phyloP scores from a whole-genome alignment of 2,888 invertebrate species.

The Plebejus argus region DNA sequence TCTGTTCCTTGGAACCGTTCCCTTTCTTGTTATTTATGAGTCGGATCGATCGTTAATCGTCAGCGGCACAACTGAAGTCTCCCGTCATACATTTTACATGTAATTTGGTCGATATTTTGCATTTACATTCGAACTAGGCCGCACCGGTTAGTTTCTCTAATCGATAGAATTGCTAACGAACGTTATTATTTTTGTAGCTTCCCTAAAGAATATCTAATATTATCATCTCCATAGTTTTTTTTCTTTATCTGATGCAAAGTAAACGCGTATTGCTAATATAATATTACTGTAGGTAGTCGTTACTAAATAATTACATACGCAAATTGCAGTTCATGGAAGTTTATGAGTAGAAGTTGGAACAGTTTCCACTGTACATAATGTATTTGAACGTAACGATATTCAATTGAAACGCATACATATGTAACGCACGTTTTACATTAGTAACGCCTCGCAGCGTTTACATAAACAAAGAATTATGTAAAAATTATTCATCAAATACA shows the following conservation, averaged over 20 bases:
- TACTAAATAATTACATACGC: background rate
- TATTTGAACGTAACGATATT: conserved; percentile 9
- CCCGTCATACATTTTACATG: conserved; percentile 15
- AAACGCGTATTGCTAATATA: background rate
- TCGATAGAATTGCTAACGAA: conserved; percentile 2
- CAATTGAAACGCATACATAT: conserved; percentile 14
- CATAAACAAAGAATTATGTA: conserved; percentile 60
- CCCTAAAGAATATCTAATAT: background rate
- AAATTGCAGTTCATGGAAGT: background rate
- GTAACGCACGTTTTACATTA: conserved; percentile 12
- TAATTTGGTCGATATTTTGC: conserved; percentile 11
- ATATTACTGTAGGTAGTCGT: background rate
- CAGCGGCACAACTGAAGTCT: conserved; percentile 36
- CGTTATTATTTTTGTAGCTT: background rate
- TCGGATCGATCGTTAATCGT: conserved; percentile 50
- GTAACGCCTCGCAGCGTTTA: conserved; percentile 25
- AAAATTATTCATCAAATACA: conserved; percentile 63
- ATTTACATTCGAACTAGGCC: background rate
- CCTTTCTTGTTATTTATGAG: conserved; percentile 58
- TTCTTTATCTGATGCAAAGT: background rate
- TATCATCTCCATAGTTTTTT: background rate
- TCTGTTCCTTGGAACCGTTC: conserved; percentile 53
- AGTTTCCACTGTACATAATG: conserved; percentile 9
- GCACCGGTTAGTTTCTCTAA: background rate
- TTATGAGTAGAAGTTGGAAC: background rate